Conservation (phyloP, 2,888 invertebrate species). For the Rotaria sp. region DNA sequence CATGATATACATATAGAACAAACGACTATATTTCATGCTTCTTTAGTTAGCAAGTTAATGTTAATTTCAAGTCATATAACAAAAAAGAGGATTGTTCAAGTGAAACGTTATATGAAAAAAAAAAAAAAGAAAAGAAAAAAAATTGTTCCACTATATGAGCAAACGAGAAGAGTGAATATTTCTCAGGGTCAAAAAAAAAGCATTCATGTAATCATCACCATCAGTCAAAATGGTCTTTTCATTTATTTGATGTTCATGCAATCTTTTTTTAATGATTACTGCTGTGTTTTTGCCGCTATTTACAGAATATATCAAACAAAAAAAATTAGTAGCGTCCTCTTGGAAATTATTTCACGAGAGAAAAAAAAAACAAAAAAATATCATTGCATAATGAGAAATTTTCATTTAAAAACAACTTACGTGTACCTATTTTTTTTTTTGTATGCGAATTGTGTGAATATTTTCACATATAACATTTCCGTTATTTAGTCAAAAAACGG, state of each 20-base stretch:
- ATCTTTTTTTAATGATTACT: neutral
- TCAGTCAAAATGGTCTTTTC: neutral
- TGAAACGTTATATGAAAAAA: neutral
- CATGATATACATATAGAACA: neutral
- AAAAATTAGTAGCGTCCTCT: neutral
- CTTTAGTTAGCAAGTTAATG: neutral
- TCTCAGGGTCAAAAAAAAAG: neutral
- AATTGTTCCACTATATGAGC: neutral
- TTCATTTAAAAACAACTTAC: neutral
- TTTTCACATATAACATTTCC: neutral
- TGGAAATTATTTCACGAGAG: neutral
- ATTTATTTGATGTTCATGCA: constrained; percentile 7
- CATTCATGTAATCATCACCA: neutral
- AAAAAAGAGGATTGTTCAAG: neutral
- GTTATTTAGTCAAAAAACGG: neutral
- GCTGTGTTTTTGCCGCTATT: constrained; percentile 4
- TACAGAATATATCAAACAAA: neutral
- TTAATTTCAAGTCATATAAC: neutral
- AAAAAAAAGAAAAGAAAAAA: neutral
- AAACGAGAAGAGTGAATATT: neutral
- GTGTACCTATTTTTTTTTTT: neutral
- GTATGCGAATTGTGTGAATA: neutral
- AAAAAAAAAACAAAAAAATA: neutral
- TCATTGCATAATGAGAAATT: constrained; percentile 5
- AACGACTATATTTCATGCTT: constrained; percentile 15